Evolutionary conservation across 2,113 vertebrate genomes (phyloP).

Genomic region (Taurulus bubalis): DNA sequence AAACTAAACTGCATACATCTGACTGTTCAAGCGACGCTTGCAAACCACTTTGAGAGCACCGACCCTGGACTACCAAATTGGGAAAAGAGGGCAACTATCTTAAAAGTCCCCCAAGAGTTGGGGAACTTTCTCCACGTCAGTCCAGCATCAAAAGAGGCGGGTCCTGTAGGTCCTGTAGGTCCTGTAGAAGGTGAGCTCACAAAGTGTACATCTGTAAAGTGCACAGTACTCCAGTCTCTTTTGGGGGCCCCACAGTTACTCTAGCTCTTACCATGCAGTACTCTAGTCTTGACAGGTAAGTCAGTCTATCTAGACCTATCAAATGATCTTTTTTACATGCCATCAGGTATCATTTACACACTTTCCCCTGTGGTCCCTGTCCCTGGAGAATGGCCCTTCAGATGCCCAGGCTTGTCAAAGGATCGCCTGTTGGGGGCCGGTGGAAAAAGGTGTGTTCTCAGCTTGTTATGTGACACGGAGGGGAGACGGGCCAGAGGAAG

Average conservation of each 20-base stretch:
- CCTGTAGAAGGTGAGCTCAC: not conserved
- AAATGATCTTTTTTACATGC: conserved; percentile 69
- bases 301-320: conserved; percentile 48
- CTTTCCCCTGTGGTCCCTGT: conserved; percentile 65
- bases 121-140: not conserved
- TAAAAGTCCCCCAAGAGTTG: not conserved
- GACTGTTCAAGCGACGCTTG: not conserved
- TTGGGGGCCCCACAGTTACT: conserved; percentile 1
- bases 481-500: conserved; percentile 70
- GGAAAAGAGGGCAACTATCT: not conserved
- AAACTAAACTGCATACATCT: not conserved
- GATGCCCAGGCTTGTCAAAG: conserved; percentile 69
- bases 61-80: not conserved
- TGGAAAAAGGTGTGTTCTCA: conserved; percentile 68
- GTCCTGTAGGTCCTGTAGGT: not conserved
- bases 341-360: conserved; percentile 73
- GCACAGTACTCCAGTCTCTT: not conserved
- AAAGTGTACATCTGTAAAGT: not conserved
- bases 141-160: not conserved
- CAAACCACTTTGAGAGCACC: not conserved
- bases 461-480: conserved; percentile 73
- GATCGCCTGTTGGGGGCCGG: conserved; percentile 59
- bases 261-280: not conserved
- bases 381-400: conserved; percentile 61
- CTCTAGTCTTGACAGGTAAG: conserved; percentile 39